Base-by-base conservation (phyloP, 2,113 vertebrate species). In the Grallaria varia region DNA sequence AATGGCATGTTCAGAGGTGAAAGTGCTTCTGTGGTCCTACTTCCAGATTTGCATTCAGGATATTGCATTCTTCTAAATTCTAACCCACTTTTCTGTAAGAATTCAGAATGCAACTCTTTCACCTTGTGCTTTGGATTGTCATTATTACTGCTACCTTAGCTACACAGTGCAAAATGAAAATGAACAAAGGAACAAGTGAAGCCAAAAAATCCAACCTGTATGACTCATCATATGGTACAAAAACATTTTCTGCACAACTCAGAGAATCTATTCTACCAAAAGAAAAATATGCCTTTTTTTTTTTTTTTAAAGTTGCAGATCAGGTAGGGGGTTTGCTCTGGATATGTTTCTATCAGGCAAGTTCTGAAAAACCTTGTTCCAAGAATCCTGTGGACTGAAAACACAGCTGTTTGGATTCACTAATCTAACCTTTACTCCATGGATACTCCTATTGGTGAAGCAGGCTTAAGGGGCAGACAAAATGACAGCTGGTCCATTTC, bases 401-500 rank as follows among this genome's bases (percentile, higher is more conserved):
- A 89, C 90, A 91, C 95, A 95, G 91, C 94, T 96, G 94, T 90
- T 96, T 85, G 77, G 74, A 93, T 91, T 81, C 40, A 59, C 59
- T 82, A 88, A 73, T 94, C 85, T 95, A 91, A 58, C 74, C 69
- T 87, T 10, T 35, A 93, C 76, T 88, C 62, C 27, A 23, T 13
- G 60, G 79, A 87, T 87, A 14, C 31, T 94, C 78, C 89, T 81
- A 12, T 27, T 88, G 58, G 73, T 40, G 73, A 80, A 94, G 75
- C 59, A 87, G 93, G 73, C 83, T 95, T 92, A 94, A 58, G 27
- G 24, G 93, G 85, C 86, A 97, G 96, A 97, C 92, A 88, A 76
- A 42, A 64, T 69, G 96, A 98, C 97, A 98, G 97, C 96, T 97
- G 97, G 92, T 75, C 90, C 49, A 52, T 93, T 93, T 90, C 95